phyloP scores from a whole-genome alignment of 2,888 invertebrate species.

The Pandemis heparana region DNA sequence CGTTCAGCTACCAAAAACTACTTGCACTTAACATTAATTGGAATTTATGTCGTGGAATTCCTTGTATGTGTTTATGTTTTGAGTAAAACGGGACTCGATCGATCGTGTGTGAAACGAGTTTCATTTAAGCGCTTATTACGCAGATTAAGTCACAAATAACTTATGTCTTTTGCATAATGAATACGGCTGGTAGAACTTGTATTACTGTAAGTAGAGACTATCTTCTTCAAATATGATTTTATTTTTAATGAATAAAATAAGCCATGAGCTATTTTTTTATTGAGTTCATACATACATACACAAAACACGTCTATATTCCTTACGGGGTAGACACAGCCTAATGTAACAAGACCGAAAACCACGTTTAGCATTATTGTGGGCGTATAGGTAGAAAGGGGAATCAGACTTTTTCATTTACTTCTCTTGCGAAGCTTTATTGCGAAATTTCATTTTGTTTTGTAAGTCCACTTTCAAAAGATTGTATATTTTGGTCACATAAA shows the following conservation, averaged over 20 bases:
- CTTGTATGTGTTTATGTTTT: background rate
- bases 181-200: background rate
- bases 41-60: background rate
- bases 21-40: background rate
- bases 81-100: constrained; percentile 1
- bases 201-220: background rate
- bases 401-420: too few species aligned
- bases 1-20: background rate
- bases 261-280: background rate
- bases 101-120: background rate
- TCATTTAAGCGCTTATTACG: background rate
- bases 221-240: background rate
- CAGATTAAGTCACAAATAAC: background rate
- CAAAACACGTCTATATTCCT: too few species aligned
- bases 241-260: background rate
- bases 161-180: constrained; percentile 3
- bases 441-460: too few species aligned
- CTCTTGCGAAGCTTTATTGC: too few species aligned
- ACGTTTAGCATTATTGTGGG: too few species aligned
- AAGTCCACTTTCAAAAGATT: too few species aligned
- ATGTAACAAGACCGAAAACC: too few species aligned
- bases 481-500: too few species aligned
- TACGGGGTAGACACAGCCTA: too few species aligned
- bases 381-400: too few species aligned
- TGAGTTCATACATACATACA: background rate